Evolutionary conservation across 2,797 vertebrate species (phyloP), one percentile per base, ranked within the genome.

Genomic region (Alauda arvensis): DNA sequence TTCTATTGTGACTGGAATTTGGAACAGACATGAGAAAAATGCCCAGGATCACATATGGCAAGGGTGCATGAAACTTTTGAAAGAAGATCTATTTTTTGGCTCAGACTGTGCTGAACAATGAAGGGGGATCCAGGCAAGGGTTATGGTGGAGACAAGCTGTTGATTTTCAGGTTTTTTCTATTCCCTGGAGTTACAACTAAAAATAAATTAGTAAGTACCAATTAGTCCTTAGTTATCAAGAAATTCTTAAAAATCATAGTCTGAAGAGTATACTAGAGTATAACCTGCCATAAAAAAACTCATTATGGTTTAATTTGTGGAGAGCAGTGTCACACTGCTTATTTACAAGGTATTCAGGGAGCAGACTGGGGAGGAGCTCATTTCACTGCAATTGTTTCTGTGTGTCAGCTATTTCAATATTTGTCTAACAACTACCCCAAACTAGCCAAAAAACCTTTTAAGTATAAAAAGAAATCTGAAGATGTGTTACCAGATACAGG

Each of bases 1-100:
- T 85, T 88, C 79, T 88, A 37, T 84, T 85, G 60, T 81, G 74
- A 70, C 56, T 91, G 60, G 52, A 85, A 52, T 85, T 92, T 77
- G 66, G 63, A 88, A 75, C n/a, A 80, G 70, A 61, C 2, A 2
- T 77, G 49, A 88, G 74, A 87, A 94, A 90, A 91, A 60, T 74
- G 46, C 53, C 60, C 68, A 84, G 42, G 79, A 69, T 70, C 34
- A 39, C 49, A 56, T 48, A 55, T 39, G 46, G 61, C 71, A 81
- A 31, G 7, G 63, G 28, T 4, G 39, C 39, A 55, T 11, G 42
- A 63, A 91, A 70, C 45, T 80, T 66, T 48, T 53, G 55, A 65
- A 71, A 46, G 6, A 71, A 66, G n/a, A 56, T 66, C 74, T 85
- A 19, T 18, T 75, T 72, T 93, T 72, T 85, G 62, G 46, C 55